A percentile compares a stretch with the other conserved stretches of the same genome.
These are phyloP conservation scores for Pseudopipra pipra DNA, from an alignment of 2,113 vertebrate genomes.

Conservation along the genomic window DNA sequence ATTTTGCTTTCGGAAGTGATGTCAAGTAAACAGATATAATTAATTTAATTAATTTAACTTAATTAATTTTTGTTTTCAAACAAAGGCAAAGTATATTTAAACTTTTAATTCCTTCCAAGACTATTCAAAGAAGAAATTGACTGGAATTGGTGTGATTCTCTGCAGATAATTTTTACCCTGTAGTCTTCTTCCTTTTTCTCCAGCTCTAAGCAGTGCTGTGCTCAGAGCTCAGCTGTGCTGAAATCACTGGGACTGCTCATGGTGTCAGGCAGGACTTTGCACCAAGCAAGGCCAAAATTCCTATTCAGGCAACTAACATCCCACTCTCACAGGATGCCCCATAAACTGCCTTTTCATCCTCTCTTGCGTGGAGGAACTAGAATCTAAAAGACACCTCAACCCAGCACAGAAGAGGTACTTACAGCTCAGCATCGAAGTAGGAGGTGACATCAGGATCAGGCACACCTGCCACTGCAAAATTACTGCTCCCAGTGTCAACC, in stretches of 20 bases:
- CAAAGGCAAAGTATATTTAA: neutral
- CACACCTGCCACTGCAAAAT: conserved; percentile 93
- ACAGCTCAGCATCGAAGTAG: conserved; percentile 80
- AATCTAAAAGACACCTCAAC: neutral
- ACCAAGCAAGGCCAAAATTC: neutral
- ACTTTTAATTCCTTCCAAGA: neutral
- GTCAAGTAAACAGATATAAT: neutral
- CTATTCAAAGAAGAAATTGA: neutral
- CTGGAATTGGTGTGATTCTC: neutral
- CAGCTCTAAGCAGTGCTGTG: neutral
- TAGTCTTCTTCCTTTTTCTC: neutral
- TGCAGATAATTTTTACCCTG: neutral
- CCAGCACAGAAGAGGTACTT: conserved; percentile 38
- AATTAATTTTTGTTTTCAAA: neutral
- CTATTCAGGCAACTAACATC: neutral
- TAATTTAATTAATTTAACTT: neutral
- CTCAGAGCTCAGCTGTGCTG: neutral
- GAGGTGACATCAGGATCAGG: conserved; percentile 80
- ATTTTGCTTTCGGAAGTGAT: neutral
- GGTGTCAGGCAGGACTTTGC: neutral
- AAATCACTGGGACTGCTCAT: neutral
- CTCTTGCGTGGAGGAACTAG: neutral
- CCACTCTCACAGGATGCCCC: neutral
- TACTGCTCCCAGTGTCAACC: conserved; percentile 98
- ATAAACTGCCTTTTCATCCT: neutral